A percentile compares a stretch with the other conserved stretches of the same genome.
phyloP scores from a whole-genome alignment of 2,797 vertebrate species.

The Urocyon cinereoargenteus region DNA sequence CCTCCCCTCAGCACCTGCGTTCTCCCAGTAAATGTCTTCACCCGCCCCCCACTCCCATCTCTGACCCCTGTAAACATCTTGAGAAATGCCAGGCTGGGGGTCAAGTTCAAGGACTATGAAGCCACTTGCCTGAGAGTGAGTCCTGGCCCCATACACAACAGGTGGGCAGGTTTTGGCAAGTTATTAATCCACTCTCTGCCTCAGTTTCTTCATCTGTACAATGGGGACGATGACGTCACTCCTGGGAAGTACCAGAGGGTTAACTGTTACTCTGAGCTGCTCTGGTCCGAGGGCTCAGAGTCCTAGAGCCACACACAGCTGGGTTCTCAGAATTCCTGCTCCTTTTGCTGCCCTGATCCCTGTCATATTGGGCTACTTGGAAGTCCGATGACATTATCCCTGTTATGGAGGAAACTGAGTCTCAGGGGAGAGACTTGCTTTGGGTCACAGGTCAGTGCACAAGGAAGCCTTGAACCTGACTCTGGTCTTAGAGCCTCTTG shows the following conservation, averaged over 20 bases:
- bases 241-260: not conserved
- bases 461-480: not conserved
- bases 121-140: not conserved
- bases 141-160: not conserved
- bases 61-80: not conserved
- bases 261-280: not conserved
- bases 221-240: not conserved
- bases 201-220: not conserved
- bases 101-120: not conserved
- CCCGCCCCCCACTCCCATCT: not conserved
- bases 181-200: not conserved
- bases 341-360: not conserved
- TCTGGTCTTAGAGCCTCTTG: not conserved
- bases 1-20: not conserved
- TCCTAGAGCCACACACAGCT: not conserved
- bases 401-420: not conserved
- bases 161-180: not conserved
- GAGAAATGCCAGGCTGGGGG: not conserved
- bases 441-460: not conserved
- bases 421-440: not conserved
- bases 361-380: not conserved
- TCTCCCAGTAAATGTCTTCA: not conserved
- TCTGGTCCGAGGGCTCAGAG: not conserved
- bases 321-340: not conserved
- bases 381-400: rapidly evolving